These are phyloP conservation scores for Homarus americanus DNA, from an alignment of 1,140 invertebrate species.

Conservation along the genomic window DNA sequence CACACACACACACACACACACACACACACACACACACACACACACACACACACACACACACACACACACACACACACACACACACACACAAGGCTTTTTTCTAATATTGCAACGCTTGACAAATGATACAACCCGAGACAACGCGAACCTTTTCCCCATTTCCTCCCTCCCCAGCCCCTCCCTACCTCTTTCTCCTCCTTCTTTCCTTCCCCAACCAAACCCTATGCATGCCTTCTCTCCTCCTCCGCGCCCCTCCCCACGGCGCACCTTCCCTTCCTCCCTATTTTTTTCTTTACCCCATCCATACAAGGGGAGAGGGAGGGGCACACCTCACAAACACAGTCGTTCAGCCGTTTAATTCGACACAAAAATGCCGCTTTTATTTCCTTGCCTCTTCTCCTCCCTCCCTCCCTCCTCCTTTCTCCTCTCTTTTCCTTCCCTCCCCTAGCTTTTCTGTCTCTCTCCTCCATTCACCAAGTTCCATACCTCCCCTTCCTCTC, in stretches of 20 bases:
- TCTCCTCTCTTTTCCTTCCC: not conserved
- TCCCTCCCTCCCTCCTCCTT: not conserved
- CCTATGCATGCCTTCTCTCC: not conserved
- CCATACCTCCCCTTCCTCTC: not conserved
- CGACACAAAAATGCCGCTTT: too few species aligned
- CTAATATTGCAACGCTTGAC: not conserved
- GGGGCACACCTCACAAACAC: too few species aligned
- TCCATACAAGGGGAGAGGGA: not conserved
- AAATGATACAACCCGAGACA: too few species aligned
- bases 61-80: not conserved
- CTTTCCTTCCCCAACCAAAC: not conserved
- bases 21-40: not conserved
- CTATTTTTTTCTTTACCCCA: not conserved
- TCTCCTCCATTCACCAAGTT: too few species aligned
- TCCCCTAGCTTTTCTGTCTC: not conserved
- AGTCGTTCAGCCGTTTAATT: too few species aligned
- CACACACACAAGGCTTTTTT: not conserved
- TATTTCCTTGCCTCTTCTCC: not conserved
- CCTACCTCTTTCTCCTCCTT: not conserved
- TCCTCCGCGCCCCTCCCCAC: not conserved
- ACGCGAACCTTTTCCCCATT: not conserved
- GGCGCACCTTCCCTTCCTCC: conserved; percentile 1
- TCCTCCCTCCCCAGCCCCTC: not conserved
- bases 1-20: not conserved
- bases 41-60: not conserved